Evolutionary conservation across 2,113 vertebrate genomes (phyloP), one percentile per base, ranked within the genome.

Genomic region (Hoplias malabaricus): DNA sequence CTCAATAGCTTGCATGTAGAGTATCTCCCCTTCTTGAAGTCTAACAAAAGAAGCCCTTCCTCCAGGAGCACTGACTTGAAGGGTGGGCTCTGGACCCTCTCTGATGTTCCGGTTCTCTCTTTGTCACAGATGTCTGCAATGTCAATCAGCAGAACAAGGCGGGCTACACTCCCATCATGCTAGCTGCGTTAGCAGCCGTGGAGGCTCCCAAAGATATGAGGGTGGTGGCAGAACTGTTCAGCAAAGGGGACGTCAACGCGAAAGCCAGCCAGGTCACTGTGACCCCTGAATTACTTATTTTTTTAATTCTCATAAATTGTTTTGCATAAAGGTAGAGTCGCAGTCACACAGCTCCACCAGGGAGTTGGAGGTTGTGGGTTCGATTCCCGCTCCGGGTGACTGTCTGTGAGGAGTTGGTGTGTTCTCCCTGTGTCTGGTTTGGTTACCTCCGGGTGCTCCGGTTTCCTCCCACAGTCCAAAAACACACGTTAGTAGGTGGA

Each of bases 61-160:
- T 73, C 54, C 54, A 53, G 19, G 59, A 38, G 38, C 23, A 40
- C 69, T 75, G 46, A 73, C 73, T 40, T 65, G 46, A 74, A 68
- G 54, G 50, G 67, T 75, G 71, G 57, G 21, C 73, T 63, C 69
- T 34, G 73, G 38, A 54, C 43, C 38, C 21, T 73, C 14, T 83
- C 59, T 75, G 68, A 83, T 76, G 53, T 40, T 63, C 57, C 23
- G 54, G 27, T 68, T 76, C 34, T 57, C 43, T 48, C 65, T 42
- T 87, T 84, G 73, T 90, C 85, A 84, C 91, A 99, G 97, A 96
- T 21, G 93, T 96, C 89, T 99, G 98, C 75, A 96, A 99, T 0
- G 96, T 99, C 87, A 94, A 99, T 86, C 96, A 98, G 84, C 97
- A 98, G 93, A 99, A 99, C 91, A 98, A 98, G 88, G 98, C 98